Percentiles rank a stretch among this genome's conserved stretches.
These are phyloP conservation scores for Campoplex nolae DNA, from an alignment of 2,888 invertebrate genomes.

Conservation along the genomic window DNA sequence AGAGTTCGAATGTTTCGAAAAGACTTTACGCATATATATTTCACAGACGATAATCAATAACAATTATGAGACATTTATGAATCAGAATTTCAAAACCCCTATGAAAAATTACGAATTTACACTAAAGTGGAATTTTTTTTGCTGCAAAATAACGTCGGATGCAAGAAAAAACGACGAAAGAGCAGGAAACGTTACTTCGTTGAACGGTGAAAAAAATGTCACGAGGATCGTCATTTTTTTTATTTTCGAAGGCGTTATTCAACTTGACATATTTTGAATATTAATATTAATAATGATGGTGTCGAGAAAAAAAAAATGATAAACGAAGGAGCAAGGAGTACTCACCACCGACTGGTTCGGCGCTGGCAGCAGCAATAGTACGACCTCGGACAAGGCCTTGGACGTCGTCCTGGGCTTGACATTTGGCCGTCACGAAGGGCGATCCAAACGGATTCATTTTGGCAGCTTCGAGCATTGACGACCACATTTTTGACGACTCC, in stretches of 20 bases:
- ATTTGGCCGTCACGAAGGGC: constrained; percentile 82
- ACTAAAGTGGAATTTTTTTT: background rate
- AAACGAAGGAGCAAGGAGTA: constrained; percentile 60
- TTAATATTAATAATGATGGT: background rate
- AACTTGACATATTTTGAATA: background rate
- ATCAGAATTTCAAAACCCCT: background rate
- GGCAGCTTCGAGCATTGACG: constrained; percentile 84
- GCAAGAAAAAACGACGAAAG: background rate
- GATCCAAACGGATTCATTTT: constrained; percentile 84
- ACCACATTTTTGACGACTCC: constrained; percentile 82
- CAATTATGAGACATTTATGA: background rate
- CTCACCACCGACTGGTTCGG: constrained; percentile 81
- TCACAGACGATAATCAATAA: background rate
- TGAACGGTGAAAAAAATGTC: constrained; percentile 5
- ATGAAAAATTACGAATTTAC: background rate
- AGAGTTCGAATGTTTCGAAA: background rate
- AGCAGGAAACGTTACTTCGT: background rate
- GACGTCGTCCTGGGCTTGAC: constrained; percentile 79
- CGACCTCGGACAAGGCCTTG: constrained; percentile 82
- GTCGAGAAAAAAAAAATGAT: background rate
- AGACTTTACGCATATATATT: background rate
- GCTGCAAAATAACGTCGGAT: background rate
- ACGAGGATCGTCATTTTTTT: constrained; percentile 11
- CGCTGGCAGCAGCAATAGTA: constrained; percentile 83
- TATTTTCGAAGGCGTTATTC: constrained; percentile 22